Conservation (phyloP, 2,113 vertebrate species). For the Zosterops lateralis region DNA sequence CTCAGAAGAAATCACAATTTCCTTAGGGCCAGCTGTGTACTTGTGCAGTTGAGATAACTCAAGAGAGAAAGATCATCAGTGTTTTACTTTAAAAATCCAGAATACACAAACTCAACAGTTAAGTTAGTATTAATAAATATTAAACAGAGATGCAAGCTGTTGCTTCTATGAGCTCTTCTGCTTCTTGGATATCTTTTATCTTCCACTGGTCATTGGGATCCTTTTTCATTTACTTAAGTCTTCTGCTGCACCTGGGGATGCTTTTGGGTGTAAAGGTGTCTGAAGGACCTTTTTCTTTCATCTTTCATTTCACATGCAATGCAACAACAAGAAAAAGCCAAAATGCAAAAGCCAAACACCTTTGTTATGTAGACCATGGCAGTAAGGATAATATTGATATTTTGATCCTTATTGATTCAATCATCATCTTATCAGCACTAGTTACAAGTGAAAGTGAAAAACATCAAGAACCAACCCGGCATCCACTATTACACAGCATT, state of each 20-base stretch:
- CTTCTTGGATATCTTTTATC: not conserved
- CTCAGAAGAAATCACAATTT: not conserved
- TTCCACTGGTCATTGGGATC: not conserved
- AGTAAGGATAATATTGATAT: not conserved
- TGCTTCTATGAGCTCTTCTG: not conserved
- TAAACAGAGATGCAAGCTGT: not conserved
- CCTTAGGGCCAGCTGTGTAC: not conserved
- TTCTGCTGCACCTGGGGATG: not conserved
- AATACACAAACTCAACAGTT: not conserved
- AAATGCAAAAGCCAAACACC: not conserved
- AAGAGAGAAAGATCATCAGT: not conserved
- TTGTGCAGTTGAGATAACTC: not conserved
- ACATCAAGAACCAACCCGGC: not conserved
- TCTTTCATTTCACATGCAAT: not conserved
- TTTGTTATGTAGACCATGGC: not conserved
- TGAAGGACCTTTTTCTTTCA: not conserved
- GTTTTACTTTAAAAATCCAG: not conserved
- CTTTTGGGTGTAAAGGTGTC: not conserved
- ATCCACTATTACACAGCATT: not conserved
- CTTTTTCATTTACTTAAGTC: not conserved
- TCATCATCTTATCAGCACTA: constrained; percentile 33
- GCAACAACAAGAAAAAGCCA: not conserved
- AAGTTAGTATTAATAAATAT: not conserved
- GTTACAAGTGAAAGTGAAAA: constrained; percentile 33
- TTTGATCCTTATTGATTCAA: constrained; percentile 42